These are phyloP conservation scores for Pagrus major DNA, from an alignment of 2,113 vertebrate genomes.

Conservation along the genomic window DNA sequence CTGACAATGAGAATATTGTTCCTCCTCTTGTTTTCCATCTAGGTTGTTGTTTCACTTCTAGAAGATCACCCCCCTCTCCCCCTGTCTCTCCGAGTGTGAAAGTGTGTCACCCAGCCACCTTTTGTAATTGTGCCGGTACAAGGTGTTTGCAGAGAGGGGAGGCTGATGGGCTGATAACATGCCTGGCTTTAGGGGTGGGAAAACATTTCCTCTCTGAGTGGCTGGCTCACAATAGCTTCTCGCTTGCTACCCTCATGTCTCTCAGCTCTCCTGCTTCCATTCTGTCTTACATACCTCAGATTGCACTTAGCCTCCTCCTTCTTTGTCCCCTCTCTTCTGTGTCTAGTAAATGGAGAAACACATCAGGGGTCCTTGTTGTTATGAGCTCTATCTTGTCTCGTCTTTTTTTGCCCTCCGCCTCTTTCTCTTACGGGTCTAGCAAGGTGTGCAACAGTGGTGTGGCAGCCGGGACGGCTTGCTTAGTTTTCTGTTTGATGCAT, in stretches of 20 bases:
- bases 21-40: slow-evolving; percentile 29
- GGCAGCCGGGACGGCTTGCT: slow-evolving; percentile 46
- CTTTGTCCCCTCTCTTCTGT: slow-evolving; percentile 14
- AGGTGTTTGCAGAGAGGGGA: slow-evolving; percentile 64
- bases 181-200: slow-evolving; percentile 53
- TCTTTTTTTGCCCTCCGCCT: not conserved
- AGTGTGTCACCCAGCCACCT: slow-evolving; percentile 62
- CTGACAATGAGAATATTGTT: slow-evolving; percentile 49
- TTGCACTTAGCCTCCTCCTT: slow-evolving; percentile 4
- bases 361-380: slow-evolving; percentile 57
- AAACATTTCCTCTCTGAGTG: slow-evolving; percentile 57
- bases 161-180: slow-evolving; percentile 70
- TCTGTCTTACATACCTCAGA: slow-evolving; percentile 36
- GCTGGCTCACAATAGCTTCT: slow-evolving; percentile 45
- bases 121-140: slow-evolving; percentile 60
- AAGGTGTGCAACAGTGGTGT: slow-evolving; percentile 41
- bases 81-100: slow-evolving; percentile 43
- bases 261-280: slow-evolving; percentile 32
- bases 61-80: slow-evolving; percentile 40
- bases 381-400: slow-evolving; percentile 48
- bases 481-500: slow-evolving; percentile 57
- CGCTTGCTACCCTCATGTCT: slow-evolving; percentile 18
- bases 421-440: slow-evolving; percentile 37
- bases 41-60: slow-evolving; percentile 25
- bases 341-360: slow-evolving; percentile 62